phyloP scores from a whole-genome alignment of 1,140 invertebrate species.

The Zaprionus capensis region DNA sequence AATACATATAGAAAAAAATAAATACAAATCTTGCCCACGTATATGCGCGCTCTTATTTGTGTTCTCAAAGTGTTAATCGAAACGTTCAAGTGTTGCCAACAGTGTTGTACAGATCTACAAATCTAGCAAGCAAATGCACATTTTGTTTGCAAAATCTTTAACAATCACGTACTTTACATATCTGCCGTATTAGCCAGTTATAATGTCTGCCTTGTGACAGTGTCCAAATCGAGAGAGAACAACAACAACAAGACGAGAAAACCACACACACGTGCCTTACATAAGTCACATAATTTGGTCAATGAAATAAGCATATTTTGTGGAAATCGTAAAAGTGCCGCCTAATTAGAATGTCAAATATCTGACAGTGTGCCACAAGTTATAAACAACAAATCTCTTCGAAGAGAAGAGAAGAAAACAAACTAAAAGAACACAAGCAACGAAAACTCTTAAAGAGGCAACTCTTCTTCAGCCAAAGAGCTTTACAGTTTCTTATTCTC shows the following conservation, averaged over 20 bases:
- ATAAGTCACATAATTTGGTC: slow-evolving; percentile 42
- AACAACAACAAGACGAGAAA: slow-evolving; percentile 4
- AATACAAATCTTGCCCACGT: neutral
- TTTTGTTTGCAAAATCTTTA: slow-evolving; percentile 2
- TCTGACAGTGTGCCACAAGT: slow-evolving; percentile 63
- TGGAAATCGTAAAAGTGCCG: slow-evolving; percentile 57
- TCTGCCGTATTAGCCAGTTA: slow-evolving; percentile 9
- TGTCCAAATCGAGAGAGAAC: slow-evolving; percentile 23
- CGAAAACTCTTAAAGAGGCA: neutral
- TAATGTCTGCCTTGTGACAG: slow-evolving; percentile 68
- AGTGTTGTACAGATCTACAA: slow-evolving; percentile 3
- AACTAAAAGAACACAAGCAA: neutral
- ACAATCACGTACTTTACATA: slow-evolving; percentile 6
- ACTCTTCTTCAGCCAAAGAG: slow-evolving; percentile 17
- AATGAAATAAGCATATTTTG: neutral
- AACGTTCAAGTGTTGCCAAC: slow-evolving; percentile 5
- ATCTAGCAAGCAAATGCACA: slow-evolving; percentile 6
- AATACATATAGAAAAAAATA: slow-evolving; percentile 9
- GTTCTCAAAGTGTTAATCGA: slow-evolving; percentile 16
- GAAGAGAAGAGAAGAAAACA: slow-evolving; percentile 15
- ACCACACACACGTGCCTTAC: slow-evolving; percentile 8
- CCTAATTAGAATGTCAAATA: slow-evolving; percentile 70
- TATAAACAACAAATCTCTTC: slow-evolving; percentile 24
- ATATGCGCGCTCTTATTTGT: slow-evolving; percentile 6
- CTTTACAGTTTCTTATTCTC: slow-evolving; percentile 39